Percentiles rank a stretch among this genome's conserved stretches.
Conservation (phyloP, 1,140 invertebrate species). For the Pantala flavescens region DNA sequence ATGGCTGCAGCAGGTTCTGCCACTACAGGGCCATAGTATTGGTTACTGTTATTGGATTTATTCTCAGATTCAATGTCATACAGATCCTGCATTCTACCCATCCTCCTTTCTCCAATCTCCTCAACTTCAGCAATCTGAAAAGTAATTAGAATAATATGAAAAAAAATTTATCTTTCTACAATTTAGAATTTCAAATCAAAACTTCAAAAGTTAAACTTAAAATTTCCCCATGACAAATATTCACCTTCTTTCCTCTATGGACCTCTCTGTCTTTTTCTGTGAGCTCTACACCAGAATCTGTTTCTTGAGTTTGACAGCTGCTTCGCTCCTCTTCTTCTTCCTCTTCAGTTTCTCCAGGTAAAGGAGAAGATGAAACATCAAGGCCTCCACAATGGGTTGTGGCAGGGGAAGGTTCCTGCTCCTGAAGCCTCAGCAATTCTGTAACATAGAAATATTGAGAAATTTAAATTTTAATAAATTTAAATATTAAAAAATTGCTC, state of each 20-base stretch:
- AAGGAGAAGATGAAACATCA: not conserved
- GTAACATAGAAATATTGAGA: too few relatives aligned
- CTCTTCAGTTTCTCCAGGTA: not conserved
- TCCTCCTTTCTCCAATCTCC: not conserved
- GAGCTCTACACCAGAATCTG: not conserved
- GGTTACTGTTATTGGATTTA: not conserved
- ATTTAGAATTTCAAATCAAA: too few relatives aligned
- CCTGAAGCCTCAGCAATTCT: not conserved
- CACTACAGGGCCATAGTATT: not conserved
- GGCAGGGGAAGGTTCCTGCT: not conserved
- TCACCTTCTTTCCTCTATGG: not conserved
- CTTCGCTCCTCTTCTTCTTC: not conserved
- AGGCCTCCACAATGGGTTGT: not conserved
- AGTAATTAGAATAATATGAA: not conserved
- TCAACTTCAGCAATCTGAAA: not conserved
- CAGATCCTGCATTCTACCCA: not conserved
- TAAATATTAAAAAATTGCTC: too few relatives aligned
- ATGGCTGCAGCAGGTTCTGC: not conserved
- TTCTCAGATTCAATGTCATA: not conserved
- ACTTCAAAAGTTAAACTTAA: not conserved
- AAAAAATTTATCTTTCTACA: not conserved
- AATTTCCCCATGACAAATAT: not conserved
- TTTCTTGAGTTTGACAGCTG: not conserved
- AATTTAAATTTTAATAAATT: too few relatives aligned
- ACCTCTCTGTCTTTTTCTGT: not conserved